phyloP scores from a whole-genome alignment of 2,113 vertebrate genomes.

The Antidorcas marsupialis region DNA sequence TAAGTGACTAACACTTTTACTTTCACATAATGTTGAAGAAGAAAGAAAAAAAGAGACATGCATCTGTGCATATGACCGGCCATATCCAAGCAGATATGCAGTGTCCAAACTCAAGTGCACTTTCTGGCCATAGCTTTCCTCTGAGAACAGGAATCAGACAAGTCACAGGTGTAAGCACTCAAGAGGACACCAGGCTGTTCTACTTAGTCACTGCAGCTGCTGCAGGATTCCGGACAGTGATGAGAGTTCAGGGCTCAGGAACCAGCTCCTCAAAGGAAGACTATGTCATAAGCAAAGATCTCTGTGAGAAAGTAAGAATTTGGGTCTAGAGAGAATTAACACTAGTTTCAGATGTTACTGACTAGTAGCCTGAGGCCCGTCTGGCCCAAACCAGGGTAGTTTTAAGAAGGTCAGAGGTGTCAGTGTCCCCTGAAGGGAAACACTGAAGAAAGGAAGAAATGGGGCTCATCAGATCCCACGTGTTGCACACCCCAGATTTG shows the following conservation, averaged over 20 bases:
- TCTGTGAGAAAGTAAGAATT: not conserved
- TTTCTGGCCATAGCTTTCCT: not conserved
- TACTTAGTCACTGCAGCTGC: rapidly evolving
- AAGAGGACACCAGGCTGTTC: not conserved
- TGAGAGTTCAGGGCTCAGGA: not conserved
- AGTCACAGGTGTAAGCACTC: not conserved
- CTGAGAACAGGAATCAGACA: not conserved
- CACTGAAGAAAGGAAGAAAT: not conserved
- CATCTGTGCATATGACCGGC: not conserved
- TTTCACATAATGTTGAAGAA: not conserved
- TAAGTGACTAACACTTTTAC: not conserved
- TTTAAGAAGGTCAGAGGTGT: not conserved
- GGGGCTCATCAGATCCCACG: not conserved
- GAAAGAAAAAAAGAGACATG: not conserved
- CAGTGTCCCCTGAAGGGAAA: not conserved
- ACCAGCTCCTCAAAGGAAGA: not conserved
- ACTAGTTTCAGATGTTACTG: not conserved
- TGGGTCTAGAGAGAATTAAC: not conserved
- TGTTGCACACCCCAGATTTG: not conserved
- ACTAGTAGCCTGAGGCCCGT: rapidly evolving
- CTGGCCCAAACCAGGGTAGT: not conserved
- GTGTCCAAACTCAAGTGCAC: not conserved
- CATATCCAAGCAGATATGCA: not conserved
- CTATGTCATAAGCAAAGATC: not conserved
- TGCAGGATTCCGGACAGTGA: not conserved